A percentile compares a stretch with the other conserved stretches of the same genome.
These are phyloP conservation scores for Euclidia mi DNA, from an alignment of 2,888 invertebrate species.

Conservation along the genomic window DNA sequence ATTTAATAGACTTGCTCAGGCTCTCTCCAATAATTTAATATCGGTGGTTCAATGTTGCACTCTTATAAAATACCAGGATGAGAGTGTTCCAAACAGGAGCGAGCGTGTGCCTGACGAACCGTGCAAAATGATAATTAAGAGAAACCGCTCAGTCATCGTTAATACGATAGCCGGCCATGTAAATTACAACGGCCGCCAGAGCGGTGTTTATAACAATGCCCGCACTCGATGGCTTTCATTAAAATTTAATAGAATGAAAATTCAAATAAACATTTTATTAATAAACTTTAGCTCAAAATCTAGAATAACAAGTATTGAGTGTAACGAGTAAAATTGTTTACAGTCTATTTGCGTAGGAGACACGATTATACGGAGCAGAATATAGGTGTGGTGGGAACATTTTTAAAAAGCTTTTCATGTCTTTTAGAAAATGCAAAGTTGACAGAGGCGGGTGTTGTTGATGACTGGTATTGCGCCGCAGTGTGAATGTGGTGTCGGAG, in stretches of 20 bases:
- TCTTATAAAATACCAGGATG: constrained; percentile 31
- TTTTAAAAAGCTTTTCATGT: constrained; percentile 67
- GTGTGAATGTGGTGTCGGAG: constrained; percentile 58
- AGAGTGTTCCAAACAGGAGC: constrained; percentile 64
- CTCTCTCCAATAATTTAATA: neutral
- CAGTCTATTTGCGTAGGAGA: constrained; percentile 19
- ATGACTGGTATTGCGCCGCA: constrained; percentile 68
- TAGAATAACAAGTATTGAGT: constrained; percentile 23
- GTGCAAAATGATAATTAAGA: constrained; percentile 90
- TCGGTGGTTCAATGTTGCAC: constrained; percentile 22
- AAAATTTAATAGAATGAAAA: constrained; percentile 78
- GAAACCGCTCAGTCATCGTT: constrained; percentile 89
- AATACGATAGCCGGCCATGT: constrained; percentile 86
- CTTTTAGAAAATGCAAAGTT: constrained; percentile 63
- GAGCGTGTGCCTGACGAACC: constrained; percentile 85
- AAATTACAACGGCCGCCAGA: constrained; percentile 74
- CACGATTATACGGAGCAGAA: constrained; percentile 54
- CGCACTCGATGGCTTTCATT: constrained; percentile 80
- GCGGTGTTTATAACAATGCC: constrained; percentile 81
- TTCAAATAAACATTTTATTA: constrained; percentile 56
- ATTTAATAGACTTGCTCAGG: no score
- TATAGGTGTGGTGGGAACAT: constrained; percentile 46
- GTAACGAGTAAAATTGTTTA: constrained; percentile 19
- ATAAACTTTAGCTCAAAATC: constrained; percentile 45
- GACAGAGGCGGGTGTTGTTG: constrained; percentile 62